Percentiles rank a stretch among this genome's conserved stretches.
Conservation (phyloP, 2,113 vertebrate species). For the Hippocampus zosterae region DNA sequence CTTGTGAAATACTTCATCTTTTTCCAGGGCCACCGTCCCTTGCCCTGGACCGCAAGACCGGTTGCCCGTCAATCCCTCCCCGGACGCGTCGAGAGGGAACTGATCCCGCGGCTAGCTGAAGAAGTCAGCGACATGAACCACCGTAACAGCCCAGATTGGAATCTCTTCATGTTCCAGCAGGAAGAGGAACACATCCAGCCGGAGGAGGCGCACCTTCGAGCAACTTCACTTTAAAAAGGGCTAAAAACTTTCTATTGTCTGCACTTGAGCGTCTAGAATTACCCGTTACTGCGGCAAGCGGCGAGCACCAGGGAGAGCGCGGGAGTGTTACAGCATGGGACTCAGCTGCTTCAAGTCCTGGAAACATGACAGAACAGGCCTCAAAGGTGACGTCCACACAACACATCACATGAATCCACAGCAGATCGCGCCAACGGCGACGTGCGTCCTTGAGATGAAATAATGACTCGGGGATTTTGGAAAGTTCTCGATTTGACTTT, state of each 20-base stretch:
- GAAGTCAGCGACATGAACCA: not conserved
- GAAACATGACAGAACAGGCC: conserved; percentile 69
- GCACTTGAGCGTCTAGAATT: not conserved
- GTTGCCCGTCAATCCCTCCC: not conserved
- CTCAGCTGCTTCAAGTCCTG: conserved; percentile 79
- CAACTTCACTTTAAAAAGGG: not conserved
- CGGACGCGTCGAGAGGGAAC: too few species aligned
- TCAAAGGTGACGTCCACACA: conserved; percentile 64
- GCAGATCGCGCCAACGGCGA: not conserved
- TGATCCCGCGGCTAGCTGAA: too few species aligned
- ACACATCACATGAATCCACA: conserved; percentile 27
- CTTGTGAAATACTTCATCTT: too few species aligned
- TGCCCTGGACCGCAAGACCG: not conserved
- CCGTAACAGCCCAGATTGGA: not conserved
- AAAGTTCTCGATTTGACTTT: conserved; percentile 32
- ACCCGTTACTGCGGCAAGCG: not conserved
- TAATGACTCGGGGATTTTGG: conserved; percentile 34
- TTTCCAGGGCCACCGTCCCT: too few species aligned
- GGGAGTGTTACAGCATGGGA: conserved; percentile 66
- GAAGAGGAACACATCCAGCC: not conserved
- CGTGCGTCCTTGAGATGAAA: conserved; percentile 25
- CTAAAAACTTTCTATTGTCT: not conserved
- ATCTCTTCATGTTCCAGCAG: not conserved
- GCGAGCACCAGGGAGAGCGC: not conserved
- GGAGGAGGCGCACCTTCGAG: not conserved